Evolutionary conservation across 2,888 invertebrate species (phyloP).

Genomic region (Onchidella celtica): DNA sequence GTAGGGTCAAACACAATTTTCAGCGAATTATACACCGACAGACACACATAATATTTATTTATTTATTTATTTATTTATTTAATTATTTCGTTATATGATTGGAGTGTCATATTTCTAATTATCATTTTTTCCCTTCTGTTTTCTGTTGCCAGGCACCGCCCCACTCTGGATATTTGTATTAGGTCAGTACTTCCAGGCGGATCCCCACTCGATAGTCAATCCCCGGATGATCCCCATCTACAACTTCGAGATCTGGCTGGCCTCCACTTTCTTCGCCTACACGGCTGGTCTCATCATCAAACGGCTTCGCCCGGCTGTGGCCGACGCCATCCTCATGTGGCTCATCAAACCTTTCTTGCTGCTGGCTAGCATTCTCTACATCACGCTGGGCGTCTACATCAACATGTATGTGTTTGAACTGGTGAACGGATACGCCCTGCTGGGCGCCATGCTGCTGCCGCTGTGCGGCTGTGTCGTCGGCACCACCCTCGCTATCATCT

Average conservation of each 20-base stretch:
- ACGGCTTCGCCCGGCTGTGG: slow-evolving; percentile 68
- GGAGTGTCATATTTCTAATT: not conserved
- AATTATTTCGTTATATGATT: not conserved
- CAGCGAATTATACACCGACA: too few relatives aligned
- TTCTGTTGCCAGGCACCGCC: slow-evolving; percentile 75
- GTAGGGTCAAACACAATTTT: too few relatives aligned
- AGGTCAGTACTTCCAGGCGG: slow-evolving; percentile 71
- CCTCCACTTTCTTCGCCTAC: slow-evolving; percentile 73
- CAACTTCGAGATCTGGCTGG: slow-evolving; percentile 70
- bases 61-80: too few relatives aligned
- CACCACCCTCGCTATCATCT: slow-evolving; percentile 65
- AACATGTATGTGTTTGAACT: slow-evolving; percentile 78
- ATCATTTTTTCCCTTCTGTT: too few relatives aligned
- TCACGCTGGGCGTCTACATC: slow-evolving; percentile 79
- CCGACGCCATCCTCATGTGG: slow-evolving; percentile 78
- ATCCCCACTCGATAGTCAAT: slow-evolving; percentile 51
- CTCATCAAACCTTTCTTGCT: slow-evolving; percentile 78
- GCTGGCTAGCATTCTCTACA: slow-evolving; percentile 76
- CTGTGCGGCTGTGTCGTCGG: slow-evolving; percentile 70
- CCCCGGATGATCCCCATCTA: slow-evolving; percentile 71
- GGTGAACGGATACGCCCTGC: slow-evolving; percentile 66
- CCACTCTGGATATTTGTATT: slow-evolving; percentile 75
- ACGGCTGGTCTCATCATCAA: slow-evolving; percentile 73
- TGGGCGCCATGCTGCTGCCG: slow-evolving; percentile 71
- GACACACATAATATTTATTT: too few relatives aligned